Conservation (phyloP, 2,113 vertebrate genomes). For the Sapajus apella region DNA sequence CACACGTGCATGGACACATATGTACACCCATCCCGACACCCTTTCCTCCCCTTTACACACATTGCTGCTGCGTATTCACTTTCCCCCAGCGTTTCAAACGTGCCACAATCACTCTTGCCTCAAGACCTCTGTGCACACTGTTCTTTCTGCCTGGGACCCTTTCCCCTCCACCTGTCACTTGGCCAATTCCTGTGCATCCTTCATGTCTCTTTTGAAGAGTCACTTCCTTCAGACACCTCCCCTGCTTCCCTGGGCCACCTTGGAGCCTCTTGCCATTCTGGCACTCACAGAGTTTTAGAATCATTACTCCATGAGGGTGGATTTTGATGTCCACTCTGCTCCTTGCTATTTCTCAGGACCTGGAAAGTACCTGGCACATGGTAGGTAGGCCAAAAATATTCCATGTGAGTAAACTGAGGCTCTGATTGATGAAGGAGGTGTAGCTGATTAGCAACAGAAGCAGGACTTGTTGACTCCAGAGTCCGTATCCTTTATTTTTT, state of each 20-base stretch:
- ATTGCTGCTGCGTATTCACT: fast-evolving
- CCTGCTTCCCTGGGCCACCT: too few species aligned
- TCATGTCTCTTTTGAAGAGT: neutral
- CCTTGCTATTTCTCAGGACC: neutral
- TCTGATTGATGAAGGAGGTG: neutral
- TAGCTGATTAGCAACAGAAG: neutral
- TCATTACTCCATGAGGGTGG: neutral
- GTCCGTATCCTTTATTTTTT: neutral
- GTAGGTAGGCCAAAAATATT: neutral
- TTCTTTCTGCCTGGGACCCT: neutral
- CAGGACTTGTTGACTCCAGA: neutral
- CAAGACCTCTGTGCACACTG: neutral
- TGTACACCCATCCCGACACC: fast-evolving
- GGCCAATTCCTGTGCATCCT: neutral
- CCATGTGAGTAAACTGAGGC: neutral
- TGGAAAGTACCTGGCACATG: neutral
- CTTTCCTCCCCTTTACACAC: neutral
- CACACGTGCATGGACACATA: fast-evolving
- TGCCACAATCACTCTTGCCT: fast-evolving
- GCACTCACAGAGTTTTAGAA: neutral
- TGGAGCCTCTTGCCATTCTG: neutral
- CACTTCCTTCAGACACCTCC: neutral
- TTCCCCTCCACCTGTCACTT: neutral
- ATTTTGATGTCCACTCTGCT: neutral
- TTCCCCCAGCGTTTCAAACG: neutral